phyloP scores from a whole-genome alignment of 2,888 invertebrate species.

The Dioctria rufipes region DNA sequence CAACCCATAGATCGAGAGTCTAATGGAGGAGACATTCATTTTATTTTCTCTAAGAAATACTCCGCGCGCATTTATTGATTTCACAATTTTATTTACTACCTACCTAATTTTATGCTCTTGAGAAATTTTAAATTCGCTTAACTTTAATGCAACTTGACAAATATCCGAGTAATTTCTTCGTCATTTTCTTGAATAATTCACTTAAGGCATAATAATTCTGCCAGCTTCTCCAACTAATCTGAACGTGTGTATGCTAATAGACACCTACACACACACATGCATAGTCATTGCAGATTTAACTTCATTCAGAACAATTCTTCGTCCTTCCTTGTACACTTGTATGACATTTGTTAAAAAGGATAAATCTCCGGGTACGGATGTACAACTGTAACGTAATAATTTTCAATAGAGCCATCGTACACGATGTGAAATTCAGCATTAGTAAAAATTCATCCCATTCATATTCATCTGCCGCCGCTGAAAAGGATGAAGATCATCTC shows the following conservation, averaged over 20 bases:
- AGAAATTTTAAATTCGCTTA: background rate
- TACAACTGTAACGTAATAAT: constrained; percentile 39
- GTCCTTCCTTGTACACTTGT: constrained; percentile 18
- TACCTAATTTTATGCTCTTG: background rate
- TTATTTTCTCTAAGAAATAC: too few relatives aligned
- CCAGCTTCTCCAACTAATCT: background rate
- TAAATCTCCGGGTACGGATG: constrained; percentile 35
- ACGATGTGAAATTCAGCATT: constrained; percentile 50
- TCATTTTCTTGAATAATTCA: constrained; percentile 20
- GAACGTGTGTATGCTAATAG: too few relatives aligned
- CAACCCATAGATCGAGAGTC: too few relatives aligned
- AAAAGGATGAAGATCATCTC: constrained; percentile 33
- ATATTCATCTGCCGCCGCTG: constrained; percentile 56
- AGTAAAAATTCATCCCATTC: constrained; percentile 58
- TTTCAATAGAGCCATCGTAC: constrained; percentile 40
- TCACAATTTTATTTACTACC: too few relatives aligned
- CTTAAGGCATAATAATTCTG: constrained; percentile 33
- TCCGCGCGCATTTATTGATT: too few relatives aligned
- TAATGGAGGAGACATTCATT: too few relatives aligned
- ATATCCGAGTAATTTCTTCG: background rate
- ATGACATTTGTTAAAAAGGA: constrained; percentile 44
- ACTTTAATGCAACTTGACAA: background rate
- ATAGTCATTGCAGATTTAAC: background rate
- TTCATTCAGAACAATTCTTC: constrained; percentile 1
- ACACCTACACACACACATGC: too few relatives aligned